Conservation (phyloP, 2,888 invertebrate species). For the Lypha dubia region DNA sequence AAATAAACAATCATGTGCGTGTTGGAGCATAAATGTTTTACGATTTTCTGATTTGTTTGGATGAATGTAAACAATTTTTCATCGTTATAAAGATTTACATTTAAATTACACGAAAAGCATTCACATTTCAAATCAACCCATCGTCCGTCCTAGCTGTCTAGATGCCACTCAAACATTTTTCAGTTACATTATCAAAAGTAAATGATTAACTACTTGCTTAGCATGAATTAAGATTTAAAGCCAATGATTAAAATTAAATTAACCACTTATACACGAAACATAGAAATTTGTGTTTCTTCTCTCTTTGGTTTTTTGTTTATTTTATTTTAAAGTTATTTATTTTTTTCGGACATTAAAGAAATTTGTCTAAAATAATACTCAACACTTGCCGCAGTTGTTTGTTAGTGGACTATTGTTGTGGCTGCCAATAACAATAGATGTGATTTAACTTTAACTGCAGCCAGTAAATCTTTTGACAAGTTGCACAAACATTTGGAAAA, state of each 20-base stretch:
- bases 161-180: constrained; percentile 61
- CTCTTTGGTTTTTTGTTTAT: neutral
- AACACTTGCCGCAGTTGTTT: constrained; percentile 50
- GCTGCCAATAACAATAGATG: constrained; percentile 39
- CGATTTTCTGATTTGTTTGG: constrained; percentile 70
- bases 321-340: neutral
- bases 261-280: constrained; percentile 37
- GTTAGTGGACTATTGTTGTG: constrained; percentile 49
- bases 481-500: constrained; percentile 59
- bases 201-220: constrained; percentile 65
- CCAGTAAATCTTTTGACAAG: constrained; percentile 64
- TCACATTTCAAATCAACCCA: constrained; percentile 43
- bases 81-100: constrained; percentile 68
- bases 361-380: constrained; percentile 60
- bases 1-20: constrained; percentile 56
- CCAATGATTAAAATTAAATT: constrained; percentile 71
- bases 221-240: constrained; percentile 69
- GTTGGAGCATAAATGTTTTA: constrained; percentile 63
- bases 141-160: constrained; percentile 5
- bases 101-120: constrained; percentile 67
- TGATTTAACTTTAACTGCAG: constrained; percentile 47
- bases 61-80: constrained; percentile 71
- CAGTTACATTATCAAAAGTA: constrained; percentile 31
- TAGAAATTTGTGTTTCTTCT: neutral
- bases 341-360: constrained; percentile 31